Conservation (phyloP, 1,140 invertebrate genomes). For the Phymorhynchus buccinoides region DNA sequence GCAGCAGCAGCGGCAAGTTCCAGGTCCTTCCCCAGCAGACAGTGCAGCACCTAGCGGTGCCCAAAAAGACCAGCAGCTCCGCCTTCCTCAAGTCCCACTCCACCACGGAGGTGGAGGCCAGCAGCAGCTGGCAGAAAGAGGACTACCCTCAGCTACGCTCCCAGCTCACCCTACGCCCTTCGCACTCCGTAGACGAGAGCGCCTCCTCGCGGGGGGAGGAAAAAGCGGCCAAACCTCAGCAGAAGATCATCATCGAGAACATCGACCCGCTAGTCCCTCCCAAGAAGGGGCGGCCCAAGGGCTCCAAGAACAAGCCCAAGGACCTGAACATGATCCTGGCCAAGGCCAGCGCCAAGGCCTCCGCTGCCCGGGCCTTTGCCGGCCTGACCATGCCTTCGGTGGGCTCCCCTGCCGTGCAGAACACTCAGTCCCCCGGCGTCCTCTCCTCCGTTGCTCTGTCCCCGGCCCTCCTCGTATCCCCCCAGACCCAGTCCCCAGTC, state of each 20-base stretch:
- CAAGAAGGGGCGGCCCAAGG: conserved; percentile 63
- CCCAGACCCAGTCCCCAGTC: not conserved
- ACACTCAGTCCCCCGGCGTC: not conserved
- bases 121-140: conserved; percentile 21
- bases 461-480: not conserved
- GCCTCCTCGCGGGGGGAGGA: not conserved
- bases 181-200: conserved; percentile 33
- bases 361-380: conserved; percentile 9
- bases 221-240: not conserved
- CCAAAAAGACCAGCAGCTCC: conserved; percentile 31
- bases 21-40: conserved; percentile 25
- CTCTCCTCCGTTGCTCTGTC: not conserved
- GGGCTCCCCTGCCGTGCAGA: conserved; percentile 29
- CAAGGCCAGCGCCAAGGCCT: conserved; percentile 40
- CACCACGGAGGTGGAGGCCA: conserved; percentile 39
- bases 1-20: not conserved
- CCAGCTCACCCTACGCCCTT: conserved; percentile 39
- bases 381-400: not conserved
- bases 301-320: conserved; percentile 63
- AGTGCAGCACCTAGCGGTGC: not conserved
- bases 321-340: conserved; percentile 47
- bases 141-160: conserved; percentile 42
- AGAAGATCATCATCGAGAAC: conserved; percentile 42
- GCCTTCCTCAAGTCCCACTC: conserved; percentile 42
- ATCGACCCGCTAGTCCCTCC: conserved; percentile 39